These are phyloP conservation scores for Drosophila punjabiensis DNA, from an alignment of 1,140 invertebrate genomes.

Conservation along the genomic window DNA sequence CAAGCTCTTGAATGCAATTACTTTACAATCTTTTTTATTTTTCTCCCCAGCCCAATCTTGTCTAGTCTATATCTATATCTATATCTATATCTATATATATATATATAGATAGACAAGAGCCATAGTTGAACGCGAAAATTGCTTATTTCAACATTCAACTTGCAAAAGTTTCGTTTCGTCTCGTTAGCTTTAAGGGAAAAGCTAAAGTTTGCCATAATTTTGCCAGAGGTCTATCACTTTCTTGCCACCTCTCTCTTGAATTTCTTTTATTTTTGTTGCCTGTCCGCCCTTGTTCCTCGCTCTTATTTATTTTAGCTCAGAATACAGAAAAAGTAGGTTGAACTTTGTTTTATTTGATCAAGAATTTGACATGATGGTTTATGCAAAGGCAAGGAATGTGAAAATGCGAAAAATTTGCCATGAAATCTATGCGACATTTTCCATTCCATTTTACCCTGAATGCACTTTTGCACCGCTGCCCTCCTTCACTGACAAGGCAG, in stretches of 20 bases:
- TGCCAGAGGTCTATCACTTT: conserved; percentile 70
- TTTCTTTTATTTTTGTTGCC: conserved; percentile 61
- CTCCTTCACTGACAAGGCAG: conserved; percentile 38
- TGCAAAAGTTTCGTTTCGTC: conserved; percentile 71
- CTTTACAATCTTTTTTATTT: conserved; percentile 76
- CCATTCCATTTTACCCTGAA: conserved; percentile 39
- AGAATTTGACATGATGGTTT: conserved; percentile 79
- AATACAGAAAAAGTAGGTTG: conserved; percentile 45
- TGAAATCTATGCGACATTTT: conserved; percentile 42
- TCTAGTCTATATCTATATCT: conserved; percentile 35
- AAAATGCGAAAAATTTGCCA: conserved; percentile 32
- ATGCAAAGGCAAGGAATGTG: conserved; percentile 45
- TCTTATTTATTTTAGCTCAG: conserved; percentile 47
- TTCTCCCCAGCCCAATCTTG: conserved; percentile 27
- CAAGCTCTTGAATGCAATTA: conserved; percentile 82
- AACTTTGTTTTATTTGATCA: conserved; percentile 80
- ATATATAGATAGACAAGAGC: conserved; percentile 8
- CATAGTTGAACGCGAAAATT: conserved; percentile 70
- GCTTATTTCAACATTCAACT: conserved; percentile 83
- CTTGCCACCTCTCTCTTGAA: conserved; percentile 20
- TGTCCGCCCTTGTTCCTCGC: background rate
- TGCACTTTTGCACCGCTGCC: conserved; percentile 41
- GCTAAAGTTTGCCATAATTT: conserved; percentile 75
- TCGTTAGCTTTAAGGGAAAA: conserved; percentile 60
- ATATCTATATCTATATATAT: conserved; percentile 27